phyloP scores from a whole-genome alignment of 2,888 invertebrate species.

The Cephus pulcher region DNA sequence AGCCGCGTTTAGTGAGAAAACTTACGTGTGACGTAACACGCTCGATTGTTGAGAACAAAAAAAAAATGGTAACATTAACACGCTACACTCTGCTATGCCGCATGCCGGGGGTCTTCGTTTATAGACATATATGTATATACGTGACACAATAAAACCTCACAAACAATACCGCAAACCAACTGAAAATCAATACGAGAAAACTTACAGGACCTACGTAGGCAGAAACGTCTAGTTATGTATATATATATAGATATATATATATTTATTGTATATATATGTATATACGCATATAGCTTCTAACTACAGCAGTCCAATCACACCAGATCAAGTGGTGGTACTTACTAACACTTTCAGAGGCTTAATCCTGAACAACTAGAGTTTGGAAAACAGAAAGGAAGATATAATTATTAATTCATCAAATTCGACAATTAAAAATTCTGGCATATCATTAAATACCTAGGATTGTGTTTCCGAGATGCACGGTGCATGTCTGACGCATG shows the following conservation, averaged over 20 bases:
- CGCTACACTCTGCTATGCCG: slow-evolving; percentile 21
- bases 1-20: neutral
- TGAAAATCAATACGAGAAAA: slow-evolving; percentile 21
- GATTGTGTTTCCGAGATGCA: slow-evolving; percentile 48
- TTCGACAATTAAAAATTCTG: slow-evolving; percentile 6
- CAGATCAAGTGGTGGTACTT: slow-evolving; percentile 79
- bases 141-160: slow-evolving; percentile 7
- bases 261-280: slow-evolving; percentile 20
- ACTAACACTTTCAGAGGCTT: slow-evolving; percentile 98
- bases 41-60: neutral
- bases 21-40: neutral
- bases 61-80: slow-evolving; percentile 9
- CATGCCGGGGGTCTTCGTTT: slow-evolving; percentile 22
- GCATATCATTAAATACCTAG: slow-evolving; percentile 9
- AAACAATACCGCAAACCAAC: slow-evolving; percentile 21
- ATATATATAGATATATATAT: slow-evolving; percentile 11
- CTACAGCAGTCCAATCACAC: slow-evolving; percentile 68
- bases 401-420: slow-evolving; percentile 55
- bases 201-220: slow-evolving; percentile 16
- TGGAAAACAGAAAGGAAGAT: slow-evolving; percentile 68
- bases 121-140: neutral
- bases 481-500: slow-evolving; percentile 45
- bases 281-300: slow-evolving; percentile 64
- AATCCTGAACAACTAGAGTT: slow-evolving; percentile 96
- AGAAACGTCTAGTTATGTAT: slow-evolving; percentile 2